Evolutionary conservation across 1,140 invertebrate species (phyloP), one percentile per base, ranked within the genome.

Genomic region (Hylaeus anthracinus): DNA sequence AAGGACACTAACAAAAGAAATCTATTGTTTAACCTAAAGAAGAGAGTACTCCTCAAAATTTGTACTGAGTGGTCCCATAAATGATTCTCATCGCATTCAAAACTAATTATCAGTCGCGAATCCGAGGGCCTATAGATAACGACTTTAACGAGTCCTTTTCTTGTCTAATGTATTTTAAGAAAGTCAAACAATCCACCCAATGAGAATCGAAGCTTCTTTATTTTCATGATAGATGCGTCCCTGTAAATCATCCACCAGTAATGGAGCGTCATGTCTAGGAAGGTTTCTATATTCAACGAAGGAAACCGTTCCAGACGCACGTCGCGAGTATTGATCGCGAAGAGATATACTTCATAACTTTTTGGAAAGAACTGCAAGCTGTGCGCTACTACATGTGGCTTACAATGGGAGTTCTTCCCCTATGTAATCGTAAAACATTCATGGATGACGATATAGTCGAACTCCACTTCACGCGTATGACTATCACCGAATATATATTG

Each of bases 251-350:
- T 51, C 64, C 8, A n/a, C 1, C 5, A 3, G 8, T 56, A 37
- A 76, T 45, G 14, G 41, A 56, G 12, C 45, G 9, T 45, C 12
- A 15, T n/a, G 51, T 15, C 58, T 65, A 58, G 48, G 39, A 72
- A 65, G 51, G 70, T 73, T 79, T 72, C 70, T 37, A 48, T 73
- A 41, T 58, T 10, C 15, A 41, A 58, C 71, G 71, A 80, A 66
- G 63, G 41, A 74, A 80, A 80, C 43, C 64, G 51, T 74, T 74
- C 48, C 43, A 67, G 55, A 74, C 61, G 53, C 37, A 41, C 63
- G 51, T 43, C n/a, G 53, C 2, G 43, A 43, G 53, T 80, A 80
- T 80, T 61, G 78, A 80, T 80, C 64, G 61, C 1, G 0, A 5
- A 9, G 12, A 66, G 71, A 74, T 66, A 60, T 60, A 4, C 37